Evolutionary conservation across 2,113 vertebrate species (phyloP).

Genomic region (Laticauda colubrina): DNA sequence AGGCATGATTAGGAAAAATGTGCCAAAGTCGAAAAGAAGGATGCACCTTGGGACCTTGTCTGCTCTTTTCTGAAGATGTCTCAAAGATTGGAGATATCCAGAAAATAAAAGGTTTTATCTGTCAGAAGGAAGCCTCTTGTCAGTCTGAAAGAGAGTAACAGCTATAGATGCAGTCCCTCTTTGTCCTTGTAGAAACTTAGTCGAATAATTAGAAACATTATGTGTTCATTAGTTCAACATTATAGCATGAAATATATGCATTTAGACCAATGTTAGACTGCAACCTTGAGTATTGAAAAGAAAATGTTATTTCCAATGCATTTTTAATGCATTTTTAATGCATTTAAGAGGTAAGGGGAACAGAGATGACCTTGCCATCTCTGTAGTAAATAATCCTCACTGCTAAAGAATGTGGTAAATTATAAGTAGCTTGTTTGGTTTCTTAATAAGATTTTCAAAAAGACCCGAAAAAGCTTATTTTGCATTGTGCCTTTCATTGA

Average conservation of each 20-base stretch:
- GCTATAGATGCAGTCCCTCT: background rate
- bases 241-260: background rate
- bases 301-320: background rate
- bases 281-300: background rate
- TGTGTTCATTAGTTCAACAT: background rate
- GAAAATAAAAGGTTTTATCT: background rate
- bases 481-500: background rate
- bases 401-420: background rate
- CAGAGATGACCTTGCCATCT: background rate
- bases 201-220: background rate
- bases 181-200: background rate
- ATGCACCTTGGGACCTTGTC: background rate
- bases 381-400: background rate
- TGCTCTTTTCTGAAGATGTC: background rate
- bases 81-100: background rate
- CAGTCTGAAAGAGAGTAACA: background rate
- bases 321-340: background rate
- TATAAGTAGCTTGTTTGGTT: background rate
- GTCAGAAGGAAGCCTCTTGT: background rate
- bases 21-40: background rate
- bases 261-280: background rate
- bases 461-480: background rate
- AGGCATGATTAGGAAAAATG: background rate
- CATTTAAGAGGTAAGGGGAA: background rate
- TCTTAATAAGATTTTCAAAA: background rate